phyloP scores from a whole-genome alignment of 2,797 vertebrate genomes.

The Sebastes matsubarae region DNA sequence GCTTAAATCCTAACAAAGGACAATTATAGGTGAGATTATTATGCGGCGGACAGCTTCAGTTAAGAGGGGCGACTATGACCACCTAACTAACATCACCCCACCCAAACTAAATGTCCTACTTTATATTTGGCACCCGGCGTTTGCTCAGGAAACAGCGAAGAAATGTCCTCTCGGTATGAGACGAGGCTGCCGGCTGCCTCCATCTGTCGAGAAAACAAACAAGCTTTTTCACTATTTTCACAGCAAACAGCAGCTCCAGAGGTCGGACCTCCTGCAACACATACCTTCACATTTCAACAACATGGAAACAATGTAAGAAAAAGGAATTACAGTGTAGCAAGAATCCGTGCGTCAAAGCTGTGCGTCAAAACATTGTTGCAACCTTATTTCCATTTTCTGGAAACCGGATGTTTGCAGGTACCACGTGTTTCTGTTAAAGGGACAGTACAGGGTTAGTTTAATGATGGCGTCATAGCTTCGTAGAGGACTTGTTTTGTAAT shows the following conservation, averaged over 20 bases:
- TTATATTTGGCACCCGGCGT: conserved; percentile 75
- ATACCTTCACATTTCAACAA: not conserved
- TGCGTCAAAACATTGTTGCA: conserved; percentile 25
- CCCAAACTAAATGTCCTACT: conserved; percentile 62
- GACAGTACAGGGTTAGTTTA: conserved; percentile 30
- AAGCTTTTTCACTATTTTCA: not conserved
- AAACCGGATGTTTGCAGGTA: conserved; percentile 73
- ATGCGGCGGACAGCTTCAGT: not conserved
- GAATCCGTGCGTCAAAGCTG: not conserved
- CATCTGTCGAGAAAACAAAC: conserved; percentile 61
- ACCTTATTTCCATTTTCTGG: conserved; percentile 38
- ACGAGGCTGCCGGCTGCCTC: conserved; percentile 72
- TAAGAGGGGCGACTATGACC: not conserved
- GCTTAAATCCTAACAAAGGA: conserved; percentile 82
- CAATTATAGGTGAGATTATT: conserved; percentile 1
- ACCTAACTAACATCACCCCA: not conserved
- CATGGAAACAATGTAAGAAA: not conserved
- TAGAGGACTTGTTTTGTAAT: too few species aligned
- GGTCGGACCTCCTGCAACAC: not conserved
- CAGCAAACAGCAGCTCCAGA: not conserved
- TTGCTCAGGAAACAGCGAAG: conserved; percentile 76
- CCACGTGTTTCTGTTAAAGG: conserved; percentile 76
- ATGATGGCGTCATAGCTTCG: not conserved
- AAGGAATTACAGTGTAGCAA: not conserved
- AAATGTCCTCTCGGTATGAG: conserved; percentile 81